Base-by-base conservation (phyloP, 1,140 invertebrate genomes). In the Drosophila orena region DNA sequence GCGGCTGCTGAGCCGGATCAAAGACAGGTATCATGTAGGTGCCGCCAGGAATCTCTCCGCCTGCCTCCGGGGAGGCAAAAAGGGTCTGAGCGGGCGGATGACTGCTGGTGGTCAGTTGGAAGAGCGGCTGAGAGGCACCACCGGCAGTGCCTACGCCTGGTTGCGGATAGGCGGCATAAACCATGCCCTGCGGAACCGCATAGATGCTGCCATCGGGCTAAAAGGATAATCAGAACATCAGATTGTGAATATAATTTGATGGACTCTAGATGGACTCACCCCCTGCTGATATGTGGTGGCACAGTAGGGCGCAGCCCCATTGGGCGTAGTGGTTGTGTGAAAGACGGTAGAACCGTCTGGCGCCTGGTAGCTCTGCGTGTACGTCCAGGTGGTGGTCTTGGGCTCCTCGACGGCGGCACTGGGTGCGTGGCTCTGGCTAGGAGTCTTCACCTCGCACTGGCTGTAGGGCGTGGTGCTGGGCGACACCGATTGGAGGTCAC, bases 21-120 rank as follows among this genome's bases (percentile, higher is more conserved):
- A 79, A 92, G 71, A 92, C 90, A 74, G 91, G 91, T 91, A 92
- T 91, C 71, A 92, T 91, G 83, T 91, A 92, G 79, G 84, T 88
- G 65, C 91, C 81, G 49, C 83, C 90, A 43, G 86, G 69, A 22
- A 92, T 64, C 47, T 92, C 84, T 49, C 79, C 84, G 44, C 84
- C 65, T 10, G 76, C 71, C 34, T 92, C 91, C 50, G 89, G 77
- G 24, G 76, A 86, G 49, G 79, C 79, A 37, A 88, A 86, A 5
- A 86, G 43, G 34, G 70, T 65, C 42, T 90, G 74, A 11, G 79
- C 49, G 22, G 83, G 69, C 57, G 85, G 72, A 59, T 76, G 84
- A 22, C 64, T 68, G 81, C 75, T 88, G 52, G 79, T 59, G 38
- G 81, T 65, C 50, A 86, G 81, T 50, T 86, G 81, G 83, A 86